phyloP scores from a whole-genome alignment of 1,140 invertebrate species.

The Cydia pomonella region DNA sequence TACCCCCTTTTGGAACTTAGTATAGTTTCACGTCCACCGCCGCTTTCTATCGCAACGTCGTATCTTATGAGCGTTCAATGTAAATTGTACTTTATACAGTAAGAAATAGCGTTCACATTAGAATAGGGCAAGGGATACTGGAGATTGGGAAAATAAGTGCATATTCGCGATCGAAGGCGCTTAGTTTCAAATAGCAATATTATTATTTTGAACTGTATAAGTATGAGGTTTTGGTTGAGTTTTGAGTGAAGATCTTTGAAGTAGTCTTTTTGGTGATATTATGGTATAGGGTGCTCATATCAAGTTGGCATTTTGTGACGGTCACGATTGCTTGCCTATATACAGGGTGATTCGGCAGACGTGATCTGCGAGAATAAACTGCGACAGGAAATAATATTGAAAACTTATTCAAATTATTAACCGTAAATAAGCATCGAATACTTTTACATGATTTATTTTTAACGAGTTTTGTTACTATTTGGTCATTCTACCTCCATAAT shows the following conservation, averaged over 20 bases:
- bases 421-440: too few relatives aligned
- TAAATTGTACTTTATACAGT: not conserved
- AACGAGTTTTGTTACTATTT: too few relatives aligned
- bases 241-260: not conserved
- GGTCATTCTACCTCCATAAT: too few relatives aligned
- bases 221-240: not conserved
- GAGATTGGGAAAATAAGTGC: not conserved
- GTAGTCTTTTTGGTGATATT: not conserved
- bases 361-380: not conserved
- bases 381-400: not conserved
- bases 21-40: not conserved
- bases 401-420: not conserved
- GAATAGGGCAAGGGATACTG: not conserved
- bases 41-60: not conserved
- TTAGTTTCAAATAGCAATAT: not conserved
- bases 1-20: not conserved
- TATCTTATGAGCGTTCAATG: not conserved
- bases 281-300: not conserved
- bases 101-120: not conserved
- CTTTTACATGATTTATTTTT: too few relatives aligned
- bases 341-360: not conserved
- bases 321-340: not conserved
- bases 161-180: not conserved
- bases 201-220: constrained; percentile 1
- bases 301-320: not conserved